phyloP scores from a whole-genome alignment of 37 sponge, comb jelly and placozoan genomes.

The Ephydatia muelleri region DNA sequence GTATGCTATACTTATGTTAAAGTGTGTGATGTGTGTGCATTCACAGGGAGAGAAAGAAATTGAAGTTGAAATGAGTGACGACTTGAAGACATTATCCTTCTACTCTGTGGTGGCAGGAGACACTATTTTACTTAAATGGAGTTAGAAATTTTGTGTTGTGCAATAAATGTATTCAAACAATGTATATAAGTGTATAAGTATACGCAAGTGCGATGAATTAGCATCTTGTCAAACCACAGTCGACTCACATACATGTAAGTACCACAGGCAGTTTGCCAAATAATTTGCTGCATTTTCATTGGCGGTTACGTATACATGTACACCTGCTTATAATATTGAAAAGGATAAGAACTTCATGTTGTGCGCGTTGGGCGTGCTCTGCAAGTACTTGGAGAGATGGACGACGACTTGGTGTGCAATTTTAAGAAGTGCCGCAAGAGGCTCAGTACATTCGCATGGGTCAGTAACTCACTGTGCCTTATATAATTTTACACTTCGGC shows the following conservation, averaged over 20 bases:
- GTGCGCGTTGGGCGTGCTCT: background rate
- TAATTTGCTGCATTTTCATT: background rate
- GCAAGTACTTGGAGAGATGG: conserved; percentile 33
- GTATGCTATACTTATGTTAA: too few species aligned
- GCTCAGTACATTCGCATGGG: conserved; percentile 81
- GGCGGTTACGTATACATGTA: background rate
- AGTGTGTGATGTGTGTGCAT: too few species aligned
- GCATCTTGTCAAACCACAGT: background rate
- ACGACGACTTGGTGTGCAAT: conserved; percentile 83
- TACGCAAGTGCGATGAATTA: background rate
- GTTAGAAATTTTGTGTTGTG: background rate
- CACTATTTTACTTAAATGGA: conserved; percentile 66
- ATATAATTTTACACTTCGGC: background rate
- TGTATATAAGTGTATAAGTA: background rate
- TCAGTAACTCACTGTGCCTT: conserved; percentile 14
- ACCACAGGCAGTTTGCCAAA: background rate
- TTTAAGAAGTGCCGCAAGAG: conserved; percentile 87
- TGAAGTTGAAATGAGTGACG: conserved; percentile 76
- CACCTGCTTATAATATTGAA: background rate
- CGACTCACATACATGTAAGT: background rate
- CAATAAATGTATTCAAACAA: background rate
- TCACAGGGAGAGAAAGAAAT: conserved; percentile 17
- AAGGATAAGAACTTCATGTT: background rate
- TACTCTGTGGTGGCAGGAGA: conserved; percentile 79
- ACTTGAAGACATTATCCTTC: conserved; percentile 75